Evolutionary conservation across 2,797 vertebrate species (phyloP), one percentile per base, ranked within the genome.

Genomic region (Mus minutoides): DNA sequence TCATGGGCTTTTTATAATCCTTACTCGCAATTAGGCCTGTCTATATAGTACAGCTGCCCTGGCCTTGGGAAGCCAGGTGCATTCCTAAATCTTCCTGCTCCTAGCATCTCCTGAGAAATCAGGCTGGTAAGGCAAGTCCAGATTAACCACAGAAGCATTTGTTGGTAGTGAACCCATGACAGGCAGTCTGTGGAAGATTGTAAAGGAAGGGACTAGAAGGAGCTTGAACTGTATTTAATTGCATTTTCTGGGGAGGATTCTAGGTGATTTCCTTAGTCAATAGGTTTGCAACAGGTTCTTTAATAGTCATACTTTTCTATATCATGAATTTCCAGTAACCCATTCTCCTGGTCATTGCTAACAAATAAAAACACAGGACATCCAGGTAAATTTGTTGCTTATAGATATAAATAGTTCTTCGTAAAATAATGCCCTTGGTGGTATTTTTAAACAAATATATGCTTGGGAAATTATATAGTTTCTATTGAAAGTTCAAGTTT

Each of bases 231-330:
- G 6, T 21, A 37, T 88, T 4, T 26, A 88, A 90, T 43, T 77
- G 29, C 6, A 90, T 58, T 69, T n/a, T 62, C 73, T 82, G 75
- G 49, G 43, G 83, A 76, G 49, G 56, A 69, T 93, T 6, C 19
- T 37, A 93, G 69, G 75, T 86, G 77, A 69, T 82, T 96, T 96
- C 90, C 71, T 87, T 86, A 91, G 87, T 89, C 46, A 60, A 8
- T 52, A 12, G 22, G 40, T 82, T 92, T 73, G 54, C 54, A 95
- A 88, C 82, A 14, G 56, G 54, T 84, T 90, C 58, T 77, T 46
- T 26, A 80, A 46, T 24, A 16, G 34, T 58, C 21, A 3, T 4
- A 21, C 7, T 43, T 93, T 92, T 58, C 64, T 9, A 87, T n/a
- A 71, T 31, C 46, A 80, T 21, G 26, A 49, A 21, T 46, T 52